These are phyloP conservation scores for Operophtera brumata DNA, from an alignment of 2,888 invertebrate genomes.

Conservation along the genomic window DNA sequence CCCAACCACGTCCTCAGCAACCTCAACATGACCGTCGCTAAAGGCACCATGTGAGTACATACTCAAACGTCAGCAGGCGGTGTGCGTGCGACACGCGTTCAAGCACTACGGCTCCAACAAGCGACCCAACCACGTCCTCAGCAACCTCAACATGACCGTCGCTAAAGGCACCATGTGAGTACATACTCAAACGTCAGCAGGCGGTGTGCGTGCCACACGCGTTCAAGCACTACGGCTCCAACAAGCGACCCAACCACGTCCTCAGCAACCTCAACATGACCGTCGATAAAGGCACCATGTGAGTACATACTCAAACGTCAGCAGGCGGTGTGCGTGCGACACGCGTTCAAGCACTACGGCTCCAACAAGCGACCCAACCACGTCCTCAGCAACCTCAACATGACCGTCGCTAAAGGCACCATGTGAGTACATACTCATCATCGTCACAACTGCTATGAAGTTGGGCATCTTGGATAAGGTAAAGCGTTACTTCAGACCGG, in stretches of 20 bases:
- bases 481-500: too few species aligned
- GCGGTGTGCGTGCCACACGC: slow-evolving; percentile 94
- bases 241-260: slow-evolving; percentile 92
- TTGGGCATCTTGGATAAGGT: too few species aligned
- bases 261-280: slow-evolving; percentile 95
- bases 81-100: slow-evolving; percentile 92
- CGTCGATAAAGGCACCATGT: slow-evolving; percentile 97
- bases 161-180: slow-evolving; percentile 97
- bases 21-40: slow-evolving; percentile 95
- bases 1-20: slow-evolving; percentile 93
- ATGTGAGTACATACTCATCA: slow-evolving; percentile 86
- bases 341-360: slow-evolving; percentile 94
- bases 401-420: slow-evolving; percentile 96
- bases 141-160: slow-evolving; percentile 95
- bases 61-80: too few species aligned
- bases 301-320: slow-evolving; percentile 79
- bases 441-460: too few species aligned
- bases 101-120: slow-evolving; percentile 95
- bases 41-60: slow-evolving; percentile 94
- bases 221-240: slow-evolving; percentile 93
- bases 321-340: slow-evolving; percentile 92
- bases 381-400: slow-evolving; percentile 92
- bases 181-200: too few species aligned
- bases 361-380: slow-evolving; percentile 92
- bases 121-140: slow-evolving; percentile 91